These are phyloP conservation scores for Eriocheir sinensis DNA, from an alignment of 1,140 invertebrate genomes.

Conservation along the genomic window DNA sequence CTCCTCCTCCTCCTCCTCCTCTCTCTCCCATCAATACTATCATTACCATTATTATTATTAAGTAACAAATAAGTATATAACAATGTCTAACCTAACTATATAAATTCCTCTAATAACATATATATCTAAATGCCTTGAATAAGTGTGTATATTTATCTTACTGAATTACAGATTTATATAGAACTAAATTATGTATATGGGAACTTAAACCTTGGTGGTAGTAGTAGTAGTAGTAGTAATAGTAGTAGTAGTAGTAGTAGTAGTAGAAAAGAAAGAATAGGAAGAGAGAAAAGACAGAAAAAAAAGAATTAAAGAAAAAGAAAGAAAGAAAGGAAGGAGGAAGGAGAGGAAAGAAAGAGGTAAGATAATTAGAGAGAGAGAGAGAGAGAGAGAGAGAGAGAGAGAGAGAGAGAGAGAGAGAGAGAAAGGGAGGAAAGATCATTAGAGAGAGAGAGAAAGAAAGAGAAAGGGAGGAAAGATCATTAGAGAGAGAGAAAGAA, in stretches of 20 bases:
- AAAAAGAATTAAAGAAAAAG: neutral
- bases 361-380: neutral
- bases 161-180: neutral
- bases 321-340: constrained; percentile 23
- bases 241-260: neutral
- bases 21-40: too few relatives aligned
- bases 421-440: neutral
- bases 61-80: too few relatives aligned
- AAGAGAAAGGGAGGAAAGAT: too few relatives aligned
- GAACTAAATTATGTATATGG: neutral
- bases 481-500: too few relatives aligned
- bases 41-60: too few relatives aligned
- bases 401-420: constrained; percentile 6
- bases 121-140: too few relatives aligned
- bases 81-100: too few relatives aligned
- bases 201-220: neutral
- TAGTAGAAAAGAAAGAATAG: neutral
- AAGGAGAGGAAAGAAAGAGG: constrained; percentile 8
- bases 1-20: too few relatives aligned
- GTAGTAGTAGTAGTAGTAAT: neutral
- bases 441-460: too few relatives aligned
- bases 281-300: neutral
- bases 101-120: too few relatives aligned
- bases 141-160: neutral
- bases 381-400: neutral